These are phyloP conservation scores for Heliconius ismenius DNA, from an alignment of 2,888 invertebrate species.

Conservation along the genomic window DNA sequence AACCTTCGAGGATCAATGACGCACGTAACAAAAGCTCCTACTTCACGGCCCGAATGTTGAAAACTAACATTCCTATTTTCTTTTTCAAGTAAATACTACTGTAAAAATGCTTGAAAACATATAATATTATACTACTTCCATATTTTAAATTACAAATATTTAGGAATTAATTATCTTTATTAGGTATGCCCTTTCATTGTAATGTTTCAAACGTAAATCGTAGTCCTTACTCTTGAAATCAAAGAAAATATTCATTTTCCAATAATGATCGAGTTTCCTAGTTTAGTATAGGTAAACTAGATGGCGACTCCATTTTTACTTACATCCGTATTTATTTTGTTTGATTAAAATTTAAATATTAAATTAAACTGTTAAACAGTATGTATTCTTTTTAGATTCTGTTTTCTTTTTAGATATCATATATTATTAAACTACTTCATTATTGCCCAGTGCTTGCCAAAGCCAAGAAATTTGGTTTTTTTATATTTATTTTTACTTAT, in stretches of 20 bases:
- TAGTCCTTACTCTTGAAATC: neutral
- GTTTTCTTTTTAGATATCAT: neutral
- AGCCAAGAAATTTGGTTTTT: neutral
- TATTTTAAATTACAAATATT: neutral
- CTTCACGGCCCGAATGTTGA: neutral
- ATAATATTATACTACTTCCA: neutral
- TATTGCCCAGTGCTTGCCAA: neutral
- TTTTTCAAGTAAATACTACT: neutral
- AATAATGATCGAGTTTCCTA: neutral
- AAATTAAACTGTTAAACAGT: neutral
- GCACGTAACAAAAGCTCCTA: slow-evolving; percentile 21
- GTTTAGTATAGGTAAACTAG: neutral
- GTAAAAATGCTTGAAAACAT: neutral
- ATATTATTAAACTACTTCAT: neutral
- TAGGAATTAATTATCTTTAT: neutral
- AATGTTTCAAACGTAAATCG: too few relatives aligned
- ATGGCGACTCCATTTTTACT: neutral
- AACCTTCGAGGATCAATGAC: slow-evolving; percentile 55
- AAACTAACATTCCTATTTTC: neutral
- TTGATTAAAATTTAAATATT: neutral
- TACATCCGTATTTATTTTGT: too few relatives aligned
- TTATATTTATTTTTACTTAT: neutral
- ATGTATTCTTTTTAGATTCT: too few relatives aligned
- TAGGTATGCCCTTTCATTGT: neutral
- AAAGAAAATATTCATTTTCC: neutral